phyloP scores from a whole-genome alignment of 2,797 vertebrate species.

The Sebastes minor region DNA sequence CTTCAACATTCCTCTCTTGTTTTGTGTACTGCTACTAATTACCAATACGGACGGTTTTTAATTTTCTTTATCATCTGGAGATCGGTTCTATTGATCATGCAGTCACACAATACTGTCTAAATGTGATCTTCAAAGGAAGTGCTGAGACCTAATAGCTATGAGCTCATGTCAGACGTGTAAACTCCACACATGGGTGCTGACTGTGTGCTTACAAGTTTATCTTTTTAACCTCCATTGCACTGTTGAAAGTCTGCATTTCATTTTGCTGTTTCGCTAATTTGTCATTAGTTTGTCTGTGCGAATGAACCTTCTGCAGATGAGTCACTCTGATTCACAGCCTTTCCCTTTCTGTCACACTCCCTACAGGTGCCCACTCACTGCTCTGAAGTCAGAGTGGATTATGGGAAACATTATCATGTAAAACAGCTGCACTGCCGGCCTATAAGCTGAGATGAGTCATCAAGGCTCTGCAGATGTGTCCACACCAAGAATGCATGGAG shows the following conservation, averaged over 20 bases:
- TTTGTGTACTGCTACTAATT: conserved; percentile 2
- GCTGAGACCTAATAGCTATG: background rate
- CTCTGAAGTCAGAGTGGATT: background rate
- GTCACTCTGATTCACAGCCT: background rate
- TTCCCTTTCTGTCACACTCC: background rate
- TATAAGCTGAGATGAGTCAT: background rate
- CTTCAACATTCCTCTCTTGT: background rate
- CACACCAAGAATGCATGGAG: background rate
- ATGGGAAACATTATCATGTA: background rate
- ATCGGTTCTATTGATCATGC: background rate
- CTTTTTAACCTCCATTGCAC: background rate
- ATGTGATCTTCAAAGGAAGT: conserved; percentile 12
- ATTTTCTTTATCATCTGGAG: conserved; percentile 20
- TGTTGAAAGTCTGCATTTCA: background rate
- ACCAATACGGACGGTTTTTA: background rate
- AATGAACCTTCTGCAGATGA: background rate
- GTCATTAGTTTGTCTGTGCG: background rate
- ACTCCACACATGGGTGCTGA: background rate
- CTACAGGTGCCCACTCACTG: background rate
- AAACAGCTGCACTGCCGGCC: conserved; percentile 13
- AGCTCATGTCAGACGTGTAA: conserved; percentile 1
- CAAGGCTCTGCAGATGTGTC: background rate
- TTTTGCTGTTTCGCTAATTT: background rate
- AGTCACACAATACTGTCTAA: background rate
- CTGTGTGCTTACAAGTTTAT: background rate